phyloP scores from a whole-genome alignment of 2,888 invertebrate species.

The Eledone cirrhosa region DNA sequence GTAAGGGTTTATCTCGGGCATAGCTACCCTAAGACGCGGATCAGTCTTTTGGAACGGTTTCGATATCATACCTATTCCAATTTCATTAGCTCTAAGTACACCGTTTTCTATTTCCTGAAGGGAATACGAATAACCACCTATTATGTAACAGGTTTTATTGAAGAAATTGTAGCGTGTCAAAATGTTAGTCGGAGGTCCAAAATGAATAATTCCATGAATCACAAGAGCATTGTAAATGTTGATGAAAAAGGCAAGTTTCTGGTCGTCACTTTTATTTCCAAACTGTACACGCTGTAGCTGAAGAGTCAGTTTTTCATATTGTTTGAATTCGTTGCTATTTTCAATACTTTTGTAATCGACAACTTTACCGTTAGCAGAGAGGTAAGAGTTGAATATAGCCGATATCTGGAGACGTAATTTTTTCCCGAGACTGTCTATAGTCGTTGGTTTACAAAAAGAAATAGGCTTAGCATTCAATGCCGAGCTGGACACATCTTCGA shows the following conservation, averaged over 20 bases:
- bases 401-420: constrained; percentile 63
- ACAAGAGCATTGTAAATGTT: constrained; percentile 70
- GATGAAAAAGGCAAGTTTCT: constrained; percentile 69
- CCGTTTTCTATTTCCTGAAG: constrained; percentile 70
- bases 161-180: constrained; percentile 69
- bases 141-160: constrained; percentile 67
- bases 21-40: constrained; percentile 64
- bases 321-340: constrained; percentile 61
- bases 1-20: constrained; percentile 65
- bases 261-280: constrained; percentile 53
- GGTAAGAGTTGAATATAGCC: constrained; percentile 63
- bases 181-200: constrained; percentile 66
- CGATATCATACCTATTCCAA: constrained; percentile 65
- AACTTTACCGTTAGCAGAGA: constrained; percentile 60
- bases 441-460: constrained; percentile 54
- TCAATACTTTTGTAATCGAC: constrained; percentile 67
- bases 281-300: constrained; percentile 64
- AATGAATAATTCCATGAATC: constrained; percentile 67
- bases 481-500: constrained; percentile 64
- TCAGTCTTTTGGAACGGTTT: constrained; percentile 67
- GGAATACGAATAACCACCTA: constrained; percentile 68
- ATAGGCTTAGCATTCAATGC: constrained; percentile 63
- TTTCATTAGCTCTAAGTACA: constrained; percentile 67
- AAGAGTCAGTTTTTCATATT: constrained; percentile 60
- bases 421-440: constrained; percentile 63